Evolutionary conservation across 2,888 invertebrate species (phyloP).

Genomic region (Rhingia rostrata): DNA sequence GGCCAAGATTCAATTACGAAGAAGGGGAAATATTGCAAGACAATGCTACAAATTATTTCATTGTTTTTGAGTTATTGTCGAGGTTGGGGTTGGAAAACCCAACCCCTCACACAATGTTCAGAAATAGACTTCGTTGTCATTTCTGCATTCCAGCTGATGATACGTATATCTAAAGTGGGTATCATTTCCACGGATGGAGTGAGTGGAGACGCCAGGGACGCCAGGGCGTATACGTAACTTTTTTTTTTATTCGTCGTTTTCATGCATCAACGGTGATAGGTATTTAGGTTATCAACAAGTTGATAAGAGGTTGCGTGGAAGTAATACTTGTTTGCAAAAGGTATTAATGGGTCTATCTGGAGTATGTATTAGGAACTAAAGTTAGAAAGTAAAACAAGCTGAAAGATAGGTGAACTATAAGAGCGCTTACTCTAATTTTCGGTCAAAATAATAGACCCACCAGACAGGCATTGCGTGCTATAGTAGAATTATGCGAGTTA

Average conservation of each 20-base stretch:
- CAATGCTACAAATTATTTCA: too few relatives aligned
- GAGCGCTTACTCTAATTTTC: too few relatives aligned
- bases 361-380: not conserved
- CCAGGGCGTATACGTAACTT: not conserved
- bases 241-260: not conserved
- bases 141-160: not conserved
- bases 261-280: too few relatives aligned
- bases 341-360: not conserved
- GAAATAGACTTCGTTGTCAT: not conserved
- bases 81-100: too few relatives aligned
- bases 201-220: not conserved
- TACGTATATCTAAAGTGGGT: not conserved
- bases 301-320: not conserved
- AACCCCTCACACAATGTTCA: too few relatives aligned
- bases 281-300: not conserved
- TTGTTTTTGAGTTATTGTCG: too few relatives aligned
- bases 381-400: not conserved
- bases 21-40: too few relatives aligned
- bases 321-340: not conserved
- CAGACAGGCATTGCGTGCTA: not conserved
- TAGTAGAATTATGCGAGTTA: too few relatives aligned
- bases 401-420: too few relatives aligned
- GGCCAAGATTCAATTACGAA: too few relatives aligned
- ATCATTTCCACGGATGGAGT: too few relatives aligned
- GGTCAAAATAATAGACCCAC: not conserved